These are phyloP conservation scores for Mastigias papua DNA, from an alignment of 30 jellyfish, hydroid and myxozoan species.

Conservation along the genomic window DNA sequence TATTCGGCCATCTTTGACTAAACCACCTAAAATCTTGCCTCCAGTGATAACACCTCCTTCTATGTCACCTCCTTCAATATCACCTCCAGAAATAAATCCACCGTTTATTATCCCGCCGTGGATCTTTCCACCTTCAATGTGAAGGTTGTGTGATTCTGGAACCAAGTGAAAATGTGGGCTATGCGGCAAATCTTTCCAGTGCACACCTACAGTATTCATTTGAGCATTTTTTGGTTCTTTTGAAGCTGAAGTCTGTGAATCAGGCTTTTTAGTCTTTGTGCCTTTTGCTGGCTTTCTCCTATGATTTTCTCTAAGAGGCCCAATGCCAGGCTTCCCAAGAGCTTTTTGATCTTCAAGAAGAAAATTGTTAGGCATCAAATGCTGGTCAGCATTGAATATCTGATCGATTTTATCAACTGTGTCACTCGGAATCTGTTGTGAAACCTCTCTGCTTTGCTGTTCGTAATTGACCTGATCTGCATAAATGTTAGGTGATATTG, in stretches of 20 bases:
- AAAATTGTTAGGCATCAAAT: slow-evolving; percentile 48
- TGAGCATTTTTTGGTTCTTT: background rate
- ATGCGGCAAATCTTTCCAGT: background rate
- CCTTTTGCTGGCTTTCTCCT: slow-evolving; percentile 12
- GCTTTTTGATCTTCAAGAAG: slow-evolving; percentile 40
- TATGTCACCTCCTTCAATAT: slow-evolving; percentile 87
- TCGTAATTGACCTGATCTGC: slow-evolving; percentile 67
- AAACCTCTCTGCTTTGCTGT: slow-evolving; percentile 60
- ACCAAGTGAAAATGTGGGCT: background rate
- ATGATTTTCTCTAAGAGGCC: background rate
- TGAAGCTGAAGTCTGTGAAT: background rate
- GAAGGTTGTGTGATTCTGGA: slow-evolving; percentile 18
- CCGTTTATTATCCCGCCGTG: slow-evolving; percentile 86
- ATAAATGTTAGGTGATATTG: slow-evolving; percentile 45
- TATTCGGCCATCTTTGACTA: slow-evolving; percentile 82
- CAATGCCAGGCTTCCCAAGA: slow-evolving; percentile 18
- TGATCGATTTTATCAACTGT: slow-evolving; percentile 50
- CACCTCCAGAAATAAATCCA: slow-evolving; percentile 91
- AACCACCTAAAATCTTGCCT: slow-evolving; percentile 85
- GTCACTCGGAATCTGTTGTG: slow-evolving; percentile 71
- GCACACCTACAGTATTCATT: background rate
- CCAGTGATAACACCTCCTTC: slow-evolving; percentile 88
- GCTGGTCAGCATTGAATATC: slow-evolving; percentile 56
- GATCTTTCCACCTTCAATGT: slow-evolving; percentile 84
- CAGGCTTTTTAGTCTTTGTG: background rate